Evolutionary conservation across 2,113 vertebrate species (phyloP).

Genomic region (Elanus axillaris): DNA sequence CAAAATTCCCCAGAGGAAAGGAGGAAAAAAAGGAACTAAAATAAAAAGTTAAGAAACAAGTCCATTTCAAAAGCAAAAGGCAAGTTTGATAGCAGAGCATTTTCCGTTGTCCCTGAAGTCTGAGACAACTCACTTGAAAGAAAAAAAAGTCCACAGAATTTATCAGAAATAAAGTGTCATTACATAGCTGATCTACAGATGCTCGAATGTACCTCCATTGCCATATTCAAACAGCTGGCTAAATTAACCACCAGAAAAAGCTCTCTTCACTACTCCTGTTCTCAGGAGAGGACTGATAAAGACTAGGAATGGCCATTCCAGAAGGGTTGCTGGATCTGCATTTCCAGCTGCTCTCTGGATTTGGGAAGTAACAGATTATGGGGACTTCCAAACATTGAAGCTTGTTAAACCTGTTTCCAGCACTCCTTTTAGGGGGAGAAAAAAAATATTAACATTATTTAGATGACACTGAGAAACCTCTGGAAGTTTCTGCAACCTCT

Average conservation of each 20-base stretch:
- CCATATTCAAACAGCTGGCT: not conserved
- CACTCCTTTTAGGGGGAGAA: not conserved
- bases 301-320: not conserved
- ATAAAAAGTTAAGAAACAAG: not conserved
- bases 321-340: not conserved
- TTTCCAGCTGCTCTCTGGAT: not conserved
- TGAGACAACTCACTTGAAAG: not conserved
- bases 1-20: not conserved
- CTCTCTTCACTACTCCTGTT: not conserved
- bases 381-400: not conserved
- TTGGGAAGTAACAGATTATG: not conserved
- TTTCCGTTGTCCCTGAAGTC: not conserved
- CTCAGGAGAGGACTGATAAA: not conserved
- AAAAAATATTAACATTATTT: not conserved
- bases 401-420: not conserved
- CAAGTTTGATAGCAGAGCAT: not conserved
- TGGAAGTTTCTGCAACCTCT: not conserved
- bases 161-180: not conserved
- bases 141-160: not conserved
- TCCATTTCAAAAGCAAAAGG: not conserved
- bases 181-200: not conserved
- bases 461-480: not conserved
- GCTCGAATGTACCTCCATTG: not conserved
- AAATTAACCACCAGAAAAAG: not conserved
- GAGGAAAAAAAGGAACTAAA: not conserved